phyloP scores from a whole-genome alignment of 2,113 vertebrate species.

The Ptychochromis oligacanthus region DNA sequence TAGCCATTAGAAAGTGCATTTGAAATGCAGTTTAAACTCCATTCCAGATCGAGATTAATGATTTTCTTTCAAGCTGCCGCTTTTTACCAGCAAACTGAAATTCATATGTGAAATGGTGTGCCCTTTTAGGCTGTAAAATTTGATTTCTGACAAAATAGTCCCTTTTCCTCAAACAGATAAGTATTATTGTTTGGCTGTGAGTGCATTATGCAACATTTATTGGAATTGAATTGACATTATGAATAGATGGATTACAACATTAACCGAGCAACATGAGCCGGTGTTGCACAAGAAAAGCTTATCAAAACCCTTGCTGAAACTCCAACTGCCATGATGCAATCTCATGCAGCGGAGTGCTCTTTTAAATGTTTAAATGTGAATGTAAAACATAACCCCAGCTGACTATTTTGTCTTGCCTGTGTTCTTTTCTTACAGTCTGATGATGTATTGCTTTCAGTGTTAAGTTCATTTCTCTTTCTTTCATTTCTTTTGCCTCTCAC shows the following conservation, averaged over 20 bases:
- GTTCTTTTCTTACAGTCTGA: background rate
- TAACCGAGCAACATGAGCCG: background rate
- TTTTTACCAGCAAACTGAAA: background rate
- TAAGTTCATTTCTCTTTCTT: background rate
- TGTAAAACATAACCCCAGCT: background rate
- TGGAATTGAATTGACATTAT: background rate
- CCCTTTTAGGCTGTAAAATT: background rate
- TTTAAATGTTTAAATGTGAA: background rate
- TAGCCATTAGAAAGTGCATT: too few relatives aligned
- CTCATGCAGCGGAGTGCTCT: background rate
- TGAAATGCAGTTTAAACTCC: too few relatives aligned
- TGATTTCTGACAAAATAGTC: background rate
- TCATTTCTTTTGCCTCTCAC: background rate
- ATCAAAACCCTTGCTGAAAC: background rate
- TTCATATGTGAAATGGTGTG: background rate
- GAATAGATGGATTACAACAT: slow-evolving; percentile 7
- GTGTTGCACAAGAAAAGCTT: background rate
- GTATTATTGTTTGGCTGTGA: too few relatives aligned
- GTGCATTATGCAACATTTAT: background rate
- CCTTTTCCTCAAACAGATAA: background rate
- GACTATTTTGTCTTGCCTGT: background rate
- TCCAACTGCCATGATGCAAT: background rate
- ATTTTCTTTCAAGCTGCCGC: background rate
- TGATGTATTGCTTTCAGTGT: background rate
- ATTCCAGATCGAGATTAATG: background rate